Evolutionary conservation across 2,113 vertebrate species (phyloP), one percentile per base, ranked within the genome.

Genomic region (Bufo gargarizans): DNA sequence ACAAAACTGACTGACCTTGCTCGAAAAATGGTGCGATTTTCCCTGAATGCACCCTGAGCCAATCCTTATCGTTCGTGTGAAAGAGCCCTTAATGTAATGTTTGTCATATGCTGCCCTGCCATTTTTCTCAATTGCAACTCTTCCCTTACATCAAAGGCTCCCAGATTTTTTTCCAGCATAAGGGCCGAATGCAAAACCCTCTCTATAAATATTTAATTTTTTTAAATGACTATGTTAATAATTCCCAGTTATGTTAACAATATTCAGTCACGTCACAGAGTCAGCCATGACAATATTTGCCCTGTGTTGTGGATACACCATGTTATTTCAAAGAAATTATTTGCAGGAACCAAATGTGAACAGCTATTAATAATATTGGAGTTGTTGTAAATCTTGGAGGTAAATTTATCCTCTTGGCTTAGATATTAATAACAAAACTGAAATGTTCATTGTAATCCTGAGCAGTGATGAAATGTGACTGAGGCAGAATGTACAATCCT

Each of bases 151-250:
- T 82, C 77, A 58, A 22, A 72, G 55, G 22, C 67, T 74, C 20
- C 50, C 33, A 49, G 0, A 81, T 72, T 61, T 33, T 53, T 49
- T 72, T 87, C 33, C 9, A 86, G 56, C 47, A 67, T 61, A 77
- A 86, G 77, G 45, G 53, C 67, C 59, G 17, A 65, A 61, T 11
- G 59, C 59, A 87, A 79, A 87, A 33, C 47, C 43, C 53, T 58
- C 49, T 81, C 22, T 87, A 47, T 87, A 87, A 87, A 87, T 87
- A 81, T 81, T 87, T 81, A 72, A 81, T 72, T 59, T 87, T 86
- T 71, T 50, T 9, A 81, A 61, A 80, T 81, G 71, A 63, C 65
- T 87, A 56, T 71, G 65, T 81, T 87, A 87, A 81, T 77, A 87
- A 87, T 53, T 87, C 86, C 20, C 17, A 9, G 47, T 72, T 81